Evolutionary conservation across 2,797 vertebrate species (phyloP), one percentile per base, ranked within the genome.

Genomic region (Poecilia gillii): DNA sequence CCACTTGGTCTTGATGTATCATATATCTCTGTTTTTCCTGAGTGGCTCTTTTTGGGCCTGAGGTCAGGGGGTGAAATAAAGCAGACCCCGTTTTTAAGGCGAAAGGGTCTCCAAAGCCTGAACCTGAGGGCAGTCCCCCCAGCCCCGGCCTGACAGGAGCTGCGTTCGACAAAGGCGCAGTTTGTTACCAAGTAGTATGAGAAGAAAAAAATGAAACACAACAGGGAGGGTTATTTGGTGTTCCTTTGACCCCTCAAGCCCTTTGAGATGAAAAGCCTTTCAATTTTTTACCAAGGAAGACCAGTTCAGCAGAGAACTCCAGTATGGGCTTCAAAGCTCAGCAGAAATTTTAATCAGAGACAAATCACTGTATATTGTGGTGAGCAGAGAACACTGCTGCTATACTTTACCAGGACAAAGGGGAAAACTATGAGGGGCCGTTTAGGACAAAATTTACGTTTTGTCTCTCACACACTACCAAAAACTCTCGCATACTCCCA

Each of bases 11-110:
- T 92, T 89, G 87, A 95, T 95, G 91, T 95, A 96, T 96, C 95
- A 87, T 93, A 93, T 96, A 95, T 95, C 94, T 93, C 84, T 95
- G 93, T 95, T 96, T 96, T 95, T 94, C 94, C 95, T 96, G 93
- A 89, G 91, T 91, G 89, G 93, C 93, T 93, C 89, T 95, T 94
- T 96, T 89, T 90, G 81, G 90, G 90, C 92, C 90, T 80, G 55
- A 74, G 96, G 95, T 96, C 94, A 96, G 87, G 90, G 93, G 96
- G 95, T 94, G 93, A 96, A 95, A 95, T 95, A 95, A 96, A 95
- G 93, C 94, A 96, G 94, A 95, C 94, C 93, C 95, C 92, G 92
- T 96, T 96, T 96, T 94, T 91, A 95, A 95, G 90, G 91, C 95
- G 93, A 95, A 93, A 94, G 89, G 93, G 92, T 94, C 94, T 94